Conservation (phyloP, 2,888 invertebrate genomes). For the Branchellion lobata region DNA sequence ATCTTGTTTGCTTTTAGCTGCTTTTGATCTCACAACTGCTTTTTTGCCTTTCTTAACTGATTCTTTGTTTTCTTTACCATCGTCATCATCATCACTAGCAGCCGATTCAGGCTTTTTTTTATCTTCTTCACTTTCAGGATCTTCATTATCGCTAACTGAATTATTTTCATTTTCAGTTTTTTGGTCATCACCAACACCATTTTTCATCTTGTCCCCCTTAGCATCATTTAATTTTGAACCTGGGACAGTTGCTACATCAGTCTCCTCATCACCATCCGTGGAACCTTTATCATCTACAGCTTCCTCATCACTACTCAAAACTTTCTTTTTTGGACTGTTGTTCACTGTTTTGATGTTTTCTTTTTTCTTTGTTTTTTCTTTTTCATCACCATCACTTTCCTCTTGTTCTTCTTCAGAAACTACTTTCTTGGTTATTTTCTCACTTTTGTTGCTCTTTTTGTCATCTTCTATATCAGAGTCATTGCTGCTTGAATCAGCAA, state of each 20-base stretch:
- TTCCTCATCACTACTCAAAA: not conserved
- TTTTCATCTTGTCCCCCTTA: not conserved
- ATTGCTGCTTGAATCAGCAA: no score
- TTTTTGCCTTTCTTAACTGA: not conserved
- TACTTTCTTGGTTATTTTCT: not conserved
- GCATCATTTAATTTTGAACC: slow-evolving; percentile 10
- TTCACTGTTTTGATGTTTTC: not conserved
- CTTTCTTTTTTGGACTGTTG: not conserved
- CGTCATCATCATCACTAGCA: not conserved
- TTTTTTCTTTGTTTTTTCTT: not conserved
- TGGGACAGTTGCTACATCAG: no score
- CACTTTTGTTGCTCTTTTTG: not conserved
- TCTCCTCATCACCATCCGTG: not conserved
- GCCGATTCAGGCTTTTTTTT: not conserved
- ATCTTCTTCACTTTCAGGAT: not conserved
- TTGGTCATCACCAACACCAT: not conserved
- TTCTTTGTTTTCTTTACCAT: slow-evolving; percentile 5
- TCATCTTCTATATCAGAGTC: no score
- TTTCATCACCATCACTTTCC: not conserved
- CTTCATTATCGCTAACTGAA: slow-evolving; percentile 3
- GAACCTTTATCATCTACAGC: not conserved
- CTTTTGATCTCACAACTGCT: no score
- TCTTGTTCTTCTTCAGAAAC: not conserved
- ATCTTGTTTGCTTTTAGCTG: no score
- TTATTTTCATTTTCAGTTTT: not conserved